A percentile compares a stretch with the other conserved stretches of the same genome.
Conservation (phyloP, 2,888 invertebrate genomes). For the Rhagium mordax region DNA sequence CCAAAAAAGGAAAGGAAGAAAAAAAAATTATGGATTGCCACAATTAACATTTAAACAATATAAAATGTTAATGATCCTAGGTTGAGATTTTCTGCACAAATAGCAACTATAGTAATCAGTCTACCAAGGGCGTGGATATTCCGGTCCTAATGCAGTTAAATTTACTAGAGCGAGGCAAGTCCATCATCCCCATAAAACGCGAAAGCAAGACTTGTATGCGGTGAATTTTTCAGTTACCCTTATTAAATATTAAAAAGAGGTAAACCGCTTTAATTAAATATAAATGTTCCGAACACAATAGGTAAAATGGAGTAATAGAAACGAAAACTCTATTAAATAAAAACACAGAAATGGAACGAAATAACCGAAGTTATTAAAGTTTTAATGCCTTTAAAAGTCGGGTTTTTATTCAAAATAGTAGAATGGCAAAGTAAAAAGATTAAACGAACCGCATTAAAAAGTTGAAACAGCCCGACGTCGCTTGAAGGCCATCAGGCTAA, state of each 20-base stretch:
- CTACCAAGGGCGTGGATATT: too few species aligned
- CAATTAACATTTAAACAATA: too few species aligned
- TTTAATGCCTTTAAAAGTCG: conserved; percentile 42
- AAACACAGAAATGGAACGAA: conserved; percentile 34
- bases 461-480: conserved; percentile 39
- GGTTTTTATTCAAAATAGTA: conserved; percentile 45
- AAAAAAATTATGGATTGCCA: too few species aligned
- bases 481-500: conserved; percentile 41
- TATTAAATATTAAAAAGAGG: not conserved
- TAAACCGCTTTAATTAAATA: conserved; percentile 25
- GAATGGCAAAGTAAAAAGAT: conserved; percentile 44
- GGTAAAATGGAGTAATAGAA: conserved; percentile 28
- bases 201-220: not conserved
- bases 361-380: conserved; percentile 43
- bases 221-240: not conserved
- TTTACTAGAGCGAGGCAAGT: not conserved
- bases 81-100: too few species aligned
- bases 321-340: conserved; percentile 40
- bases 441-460: conserved; percentile 50
- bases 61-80: too few species aligned
- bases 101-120: too few species aligned
- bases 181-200: not conserved
- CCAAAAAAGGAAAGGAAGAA: too few species aligned
- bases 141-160: not conserved
- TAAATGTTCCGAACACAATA: conserved; percentile 35